Evolutionary conservation across 1,140 invertebrate genomes (phyloP), one percentile per base, ranked within the genome.

Genomic region (Vollenhovia emeryi): DNA sequence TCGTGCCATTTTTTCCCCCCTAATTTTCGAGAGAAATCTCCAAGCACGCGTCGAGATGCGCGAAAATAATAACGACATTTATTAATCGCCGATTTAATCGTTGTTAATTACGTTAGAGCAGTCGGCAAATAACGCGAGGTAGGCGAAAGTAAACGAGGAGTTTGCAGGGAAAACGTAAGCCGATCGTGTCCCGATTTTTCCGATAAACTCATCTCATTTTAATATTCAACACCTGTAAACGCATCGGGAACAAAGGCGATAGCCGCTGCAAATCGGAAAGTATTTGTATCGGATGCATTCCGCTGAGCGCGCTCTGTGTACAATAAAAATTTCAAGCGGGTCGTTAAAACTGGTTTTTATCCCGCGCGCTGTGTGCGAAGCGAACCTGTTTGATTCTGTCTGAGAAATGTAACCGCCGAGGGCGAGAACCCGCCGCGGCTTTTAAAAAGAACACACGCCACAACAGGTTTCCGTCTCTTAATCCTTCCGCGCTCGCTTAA

Each of bases 381-480:
- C 85, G 76, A 89, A 89, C 88, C 88, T 89, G 88, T 89, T 89
- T 89, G 88, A 89, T 89, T 89, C 36, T 62, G 84, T 89, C 87
- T 89, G 85, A 89, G 85, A 89, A 89, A 88, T 66, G 87, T 57
- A 82, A 82, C 55, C 75, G 86, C 71, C 75, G 71, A 84, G 87
- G 84, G 87, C 80, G 84, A 78, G 87, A 89, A 86, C 71, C 66
- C 87, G 83, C 86, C 66, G 78, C 75, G 76, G 75, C 60, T 57
- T 84, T 84, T 62, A 88, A 89, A 89, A 89, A 88, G 62, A 80
- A 88, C 48, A 55, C 82, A 36, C 60, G 66, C 86, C 87, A 89
- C 86, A 89, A 89, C 87, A 89, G 87, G 87, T 89, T 85, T 85
- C 82, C 87, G 86, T 75, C 87, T 85, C 68, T 89, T 88, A 88